A percentile compares a stretch with the other conserved stretches of the same genome.
Conservation (phyloP, 1,140 invertebrate genomes). For the Solenopsis fugax region DNA sequence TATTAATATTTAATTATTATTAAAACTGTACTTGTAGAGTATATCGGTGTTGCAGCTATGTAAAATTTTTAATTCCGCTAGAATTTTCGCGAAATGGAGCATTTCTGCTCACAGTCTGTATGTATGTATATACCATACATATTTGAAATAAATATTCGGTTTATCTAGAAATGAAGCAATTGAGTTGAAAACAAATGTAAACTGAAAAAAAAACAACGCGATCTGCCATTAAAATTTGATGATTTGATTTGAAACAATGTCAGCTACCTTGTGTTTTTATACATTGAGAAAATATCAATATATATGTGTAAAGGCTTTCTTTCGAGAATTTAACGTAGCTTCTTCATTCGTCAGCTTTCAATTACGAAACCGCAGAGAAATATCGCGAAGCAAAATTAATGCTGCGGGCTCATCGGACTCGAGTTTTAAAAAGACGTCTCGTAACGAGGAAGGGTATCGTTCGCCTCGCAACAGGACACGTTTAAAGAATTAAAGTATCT, state of each 20-base stretch:
- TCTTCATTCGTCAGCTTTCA: neutral
- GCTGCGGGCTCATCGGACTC: conserved; percentile 41
- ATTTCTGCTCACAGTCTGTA: no score
- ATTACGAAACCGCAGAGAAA: conserved; percentile 33
- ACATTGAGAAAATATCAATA: neutral
- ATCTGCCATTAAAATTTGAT: neutral
- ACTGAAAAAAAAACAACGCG: no score
- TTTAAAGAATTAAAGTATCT: conserved; percentile 87
- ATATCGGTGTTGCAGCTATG: no score
- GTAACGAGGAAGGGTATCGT: conserved; percentile 62
- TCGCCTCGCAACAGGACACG: conserved; percentile 77
- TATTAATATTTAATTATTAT: no score
- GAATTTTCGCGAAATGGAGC: no score
- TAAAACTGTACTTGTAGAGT: no score
- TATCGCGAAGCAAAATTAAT: conserved; percentile 49
- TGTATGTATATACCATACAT: no score
- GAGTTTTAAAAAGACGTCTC: conserved; percentile 60
- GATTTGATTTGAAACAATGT: no score
- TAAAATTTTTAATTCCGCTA: no score
- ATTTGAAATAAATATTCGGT: neutral
- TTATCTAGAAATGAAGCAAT: neutral
- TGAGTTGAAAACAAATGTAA: neutral
- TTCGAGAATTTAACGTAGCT: neutral
- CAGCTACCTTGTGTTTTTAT: neutral
- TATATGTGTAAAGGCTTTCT: neutral